Base-by-base conservation (phyloP, 2,888 invertebrate genomes). In the Eumacrocentrus americanus region DNA sequence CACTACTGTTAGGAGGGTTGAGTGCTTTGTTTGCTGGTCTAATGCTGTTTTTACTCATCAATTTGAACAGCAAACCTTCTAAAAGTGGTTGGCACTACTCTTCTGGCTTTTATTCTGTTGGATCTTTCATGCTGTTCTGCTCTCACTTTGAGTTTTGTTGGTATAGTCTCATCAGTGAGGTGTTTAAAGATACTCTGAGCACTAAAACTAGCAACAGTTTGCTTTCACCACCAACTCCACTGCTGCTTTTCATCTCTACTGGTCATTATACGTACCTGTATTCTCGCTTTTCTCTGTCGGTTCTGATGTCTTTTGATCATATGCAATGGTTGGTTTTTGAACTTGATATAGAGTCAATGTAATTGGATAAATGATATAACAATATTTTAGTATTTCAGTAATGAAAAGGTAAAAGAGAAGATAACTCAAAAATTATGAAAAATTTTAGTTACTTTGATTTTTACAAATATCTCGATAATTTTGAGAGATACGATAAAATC, bases 141-240 rank as follows among this genome's bases (percentile, higher is more conserved):
- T 9, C 29, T 6, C 29, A 29, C 29, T 29, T 29, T 9, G 9
- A 29, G 29, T 29, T 4, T 29, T 29, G 29, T 6, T 4, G 5
- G 9, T 29, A 29, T 29, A 29, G 29, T 6, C 29, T 6, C 29
- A 4, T 6, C 4, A 53, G 53, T 51, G 20, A 22, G 14, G 25
- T 53, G 42, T 53, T 53, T 53, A 40, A 6, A 53, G 38, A 53
- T 16, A 53, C 40, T 40, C 25, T 23, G 34, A 29, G n/a, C 51
- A 23, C 25, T 46, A 52, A 6, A 29, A 46, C 48, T 48, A 58
- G 58, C 58, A 58, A 58, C 58, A 58, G 58, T 58, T 58, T 58
- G 58, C 37, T 58, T 52, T 51, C 35, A 58, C 44, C 23, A n/a
- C 22, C 46, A 6, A 25, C 22, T 44, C 23, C n/a, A n/a, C 12